Percentiles rank a stretch among this genome's conserved stretches.
These are phyloP conservation scores for Sitophilus oryzae DNA, from an alignment of 1,140 invertebrate genomes.

Conservation along the genomic window DNA sequence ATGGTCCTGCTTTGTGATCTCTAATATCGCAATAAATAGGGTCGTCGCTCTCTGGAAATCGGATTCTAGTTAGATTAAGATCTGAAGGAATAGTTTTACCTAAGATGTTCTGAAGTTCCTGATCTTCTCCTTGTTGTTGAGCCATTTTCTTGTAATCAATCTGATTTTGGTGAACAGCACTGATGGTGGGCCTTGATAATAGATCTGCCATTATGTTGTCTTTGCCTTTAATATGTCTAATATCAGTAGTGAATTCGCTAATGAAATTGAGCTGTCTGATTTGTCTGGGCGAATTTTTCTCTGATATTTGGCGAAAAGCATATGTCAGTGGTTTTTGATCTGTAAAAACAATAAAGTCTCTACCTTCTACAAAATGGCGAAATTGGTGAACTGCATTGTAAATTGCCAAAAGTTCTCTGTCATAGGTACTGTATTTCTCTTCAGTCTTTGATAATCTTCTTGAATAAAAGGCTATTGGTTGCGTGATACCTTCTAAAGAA, in stretches of 20 bases:
- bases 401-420: conserved; percentile 39
- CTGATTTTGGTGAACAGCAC: background rate
- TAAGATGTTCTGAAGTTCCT: too few relatives aligned
- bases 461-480: conserved; percentile 1
- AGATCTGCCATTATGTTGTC: background rate
- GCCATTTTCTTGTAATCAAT: too few relatives aligned
- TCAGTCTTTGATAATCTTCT: background rate
- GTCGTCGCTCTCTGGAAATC: too few relatives aligned
- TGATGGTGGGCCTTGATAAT: background rate
- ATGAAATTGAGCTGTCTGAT: conserved; percentile 29
- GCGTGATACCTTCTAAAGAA: background rate
- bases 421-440: conserved; percentile 33
- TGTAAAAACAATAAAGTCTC: conserved; percentile 40
- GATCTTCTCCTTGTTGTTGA: too few relatives aligned
- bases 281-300: conserved; percentile 37
- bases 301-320: conserved; percentile 36
- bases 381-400: conserved; percentile 39
- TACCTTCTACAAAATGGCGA: conserved; percentile 34
- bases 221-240: background rate
- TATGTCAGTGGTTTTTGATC: conserved; percentile 45
- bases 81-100: too few relatives aligned
- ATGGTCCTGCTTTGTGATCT: too few relatives aligned
- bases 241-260: background rate
- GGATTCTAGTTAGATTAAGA: too few relatives aligned
- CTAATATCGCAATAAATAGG: too few relatives aligned